Evolutionary conservation across 2,113 vertebrate species (phyloP), one percentile per base, ranked within the genome.

Genomic region (Psittacara wagleri): DNA sequence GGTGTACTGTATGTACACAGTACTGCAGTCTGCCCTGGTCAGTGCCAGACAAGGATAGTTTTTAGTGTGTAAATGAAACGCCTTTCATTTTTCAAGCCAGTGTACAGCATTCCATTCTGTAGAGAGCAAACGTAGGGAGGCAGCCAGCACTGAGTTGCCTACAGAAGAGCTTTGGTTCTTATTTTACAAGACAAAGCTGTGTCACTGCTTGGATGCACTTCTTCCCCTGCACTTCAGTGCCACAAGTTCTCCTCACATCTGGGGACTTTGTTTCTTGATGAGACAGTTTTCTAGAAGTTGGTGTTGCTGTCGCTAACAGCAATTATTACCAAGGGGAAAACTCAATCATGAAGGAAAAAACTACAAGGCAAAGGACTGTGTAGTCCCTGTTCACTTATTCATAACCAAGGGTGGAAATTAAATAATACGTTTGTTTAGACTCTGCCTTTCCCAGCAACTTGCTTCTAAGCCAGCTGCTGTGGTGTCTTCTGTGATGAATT

Each of bases 41-140:
- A 93, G 78, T 55, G 83, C 84, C 87, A 62, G 85, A 37, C 39
- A 15, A 86, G 72, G 78, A 84, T 3, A 43, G 69, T 69, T 96
- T 95, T 93, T 92, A 1, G 4, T 93, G 88, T 90, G 86, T 88
- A 96, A 97, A 97, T 88, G 52, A 96, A 72, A 96, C 37, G 29
- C 39, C n/a, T 96, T 95, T 90, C 37, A 16, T 92, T 97, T 96
- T 92, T 88, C 79, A 83, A 72, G 90, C 54, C 51, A 48, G 31
- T 61, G 44, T 93, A 63, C 79, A 95, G 72, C 76, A 96, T 88
- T 37, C n/a, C 18, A 31, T 90, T 97, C 95, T 94, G 67, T 8
- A 92, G 69, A 96, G 92, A 90, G 84, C 86, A 94, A 96, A 94
- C 29, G 77, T 1, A 67, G 23, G 70, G 95, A 96, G 59, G 91